Evolutionary conservation across 2,888 invertebrate species (phyloP), one percentile per base, ranked within the genome.

Genomic region (Sarcophaga carnaria): DNA sequence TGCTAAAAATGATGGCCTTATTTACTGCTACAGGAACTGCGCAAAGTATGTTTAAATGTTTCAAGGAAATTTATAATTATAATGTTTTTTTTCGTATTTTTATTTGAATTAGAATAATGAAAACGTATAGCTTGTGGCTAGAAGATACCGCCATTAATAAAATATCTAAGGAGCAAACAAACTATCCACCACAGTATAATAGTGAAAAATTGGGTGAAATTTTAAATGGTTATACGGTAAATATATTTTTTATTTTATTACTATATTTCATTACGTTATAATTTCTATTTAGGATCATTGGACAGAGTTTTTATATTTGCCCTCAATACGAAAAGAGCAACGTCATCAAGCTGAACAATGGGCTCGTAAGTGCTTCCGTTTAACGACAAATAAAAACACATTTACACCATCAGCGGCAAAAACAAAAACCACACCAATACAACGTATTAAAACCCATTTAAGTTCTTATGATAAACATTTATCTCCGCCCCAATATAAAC

Each of bases 121-220:
- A 94, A 90, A 95, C 96, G 2, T 95, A 95, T 90, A 94, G 94
- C 0, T 93, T 97, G 22, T 97, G 97, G 97, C 92, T 97, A 80
- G 97, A 97, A 91, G 97, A 97, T 90, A 96, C 96, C 0, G 94
- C 95, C 83, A 93, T 97, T 3, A 97, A 96, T 91, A 96, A 96
- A 90, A 90, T 93, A 17, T 84, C 91, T 6, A 90, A 89, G 27
- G 90, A 92, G 81, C 90, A 92, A n/a, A 87, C 89, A 4, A 91
- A 96, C 59, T 93, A 97, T 63, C 97, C 97, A 11, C 95, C 96
- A 0, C 96, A 96, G 90, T 97, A 96, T 91, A 95, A 96, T 92
- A 94, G 96, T 8, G 94, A 95, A 80, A 95, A 95, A 88, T 93
- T 97, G 69, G 92, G 95, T 2, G 93, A 94, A 54, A 94, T 97